Conservation (phyloP, 2,113 vertebrate species). For the Atlantisia rogersi region DNA sequence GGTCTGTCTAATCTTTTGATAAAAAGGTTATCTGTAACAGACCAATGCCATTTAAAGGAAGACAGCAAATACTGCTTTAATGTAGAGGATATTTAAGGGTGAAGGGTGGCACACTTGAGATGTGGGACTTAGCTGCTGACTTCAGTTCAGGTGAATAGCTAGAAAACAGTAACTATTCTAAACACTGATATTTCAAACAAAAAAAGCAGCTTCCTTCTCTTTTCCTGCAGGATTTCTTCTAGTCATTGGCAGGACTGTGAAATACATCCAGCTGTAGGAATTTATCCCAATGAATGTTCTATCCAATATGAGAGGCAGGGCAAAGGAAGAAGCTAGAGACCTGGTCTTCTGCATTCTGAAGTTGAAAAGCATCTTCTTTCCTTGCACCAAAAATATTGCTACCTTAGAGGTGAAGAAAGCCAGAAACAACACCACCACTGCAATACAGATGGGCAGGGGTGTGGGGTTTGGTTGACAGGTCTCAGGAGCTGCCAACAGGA, state of each 20-base stretch:
- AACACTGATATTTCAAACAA: neutral
- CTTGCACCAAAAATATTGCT: neutral
- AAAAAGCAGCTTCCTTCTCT: neutral
- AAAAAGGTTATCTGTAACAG: neutral
- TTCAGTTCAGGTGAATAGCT: neutral
- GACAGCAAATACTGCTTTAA: neutral
- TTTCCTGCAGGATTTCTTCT: neutral
- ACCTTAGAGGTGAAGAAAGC: neutral
- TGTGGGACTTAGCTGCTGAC: neutral
- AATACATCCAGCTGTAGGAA: neutral
- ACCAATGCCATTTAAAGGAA: neutral
- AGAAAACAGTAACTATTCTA: neutral
- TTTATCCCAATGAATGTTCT: neutral
- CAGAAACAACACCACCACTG: neutral
- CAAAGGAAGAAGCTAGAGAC: neutral
- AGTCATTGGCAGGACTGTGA: neutral
- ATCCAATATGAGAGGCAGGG: neutral
- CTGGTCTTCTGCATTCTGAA: neutral
- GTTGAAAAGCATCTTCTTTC: neutral
- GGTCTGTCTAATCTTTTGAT: neutral
- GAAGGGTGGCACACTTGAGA: neutral
- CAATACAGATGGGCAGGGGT: neutral
- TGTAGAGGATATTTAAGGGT: no score
- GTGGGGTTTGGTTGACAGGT: neutral
- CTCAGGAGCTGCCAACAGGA: neutral